Evolutionary conservation across 2,797 vertebrate genomes (phyloP).

Genomic region (Nasua narica): DNA sequence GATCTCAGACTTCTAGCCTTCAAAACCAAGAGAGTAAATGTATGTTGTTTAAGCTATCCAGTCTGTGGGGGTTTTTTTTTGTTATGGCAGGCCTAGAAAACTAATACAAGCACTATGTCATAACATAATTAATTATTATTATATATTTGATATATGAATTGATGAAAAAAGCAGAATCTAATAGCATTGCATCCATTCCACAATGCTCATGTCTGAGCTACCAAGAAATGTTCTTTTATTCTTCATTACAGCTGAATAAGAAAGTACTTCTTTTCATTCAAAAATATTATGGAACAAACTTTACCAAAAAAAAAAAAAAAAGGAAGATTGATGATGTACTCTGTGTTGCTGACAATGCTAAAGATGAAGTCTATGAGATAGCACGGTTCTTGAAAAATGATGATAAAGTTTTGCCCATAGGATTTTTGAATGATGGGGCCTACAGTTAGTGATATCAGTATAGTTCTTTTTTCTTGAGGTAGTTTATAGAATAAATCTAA

Average conservation of each 20-base stretch:
- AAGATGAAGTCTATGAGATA: conserved; percentile 27
- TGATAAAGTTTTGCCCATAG: not conserved
- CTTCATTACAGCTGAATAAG: not conserved
- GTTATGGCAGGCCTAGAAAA: not conserved
- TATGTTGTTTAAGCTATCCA: not conserved
- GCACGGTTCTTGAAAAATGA: conserved; percentile 51
- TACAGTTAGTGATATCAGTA: not conserved
- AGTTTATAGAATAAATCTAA: conserved; percentile 30
- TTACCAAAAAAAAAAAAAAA: not conserved
- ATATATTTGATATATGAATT: not conserved
- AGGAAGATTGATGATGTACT: conserved; percentile 35
- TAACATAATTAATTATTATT: not conserved
- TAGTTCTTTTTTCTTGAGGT: conserved; percentile 45
- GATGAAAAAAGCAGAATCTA: not conserved
- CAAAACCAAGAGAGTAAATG: not conserved
- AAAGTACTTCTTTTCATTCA: conserved; percentile 19
- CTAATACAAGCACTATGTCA: not conserved
- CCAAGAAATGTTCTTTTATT: not conserved
- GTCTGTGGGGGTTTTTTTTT: not conserved
- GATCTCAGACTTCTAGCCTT: not conserved
- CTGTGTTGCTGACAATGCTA: conserved; percentile 43
- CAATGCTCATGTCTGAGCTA: not conserved
- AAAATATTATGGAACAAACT: not conserved
- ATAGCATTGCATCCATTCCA: not conserved
- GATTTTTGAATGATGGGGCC: conserved; percentile 41